Conservation (phyloP, 2,113 vertebrate genomes). For the Tachysurus vachellii region DNA sequence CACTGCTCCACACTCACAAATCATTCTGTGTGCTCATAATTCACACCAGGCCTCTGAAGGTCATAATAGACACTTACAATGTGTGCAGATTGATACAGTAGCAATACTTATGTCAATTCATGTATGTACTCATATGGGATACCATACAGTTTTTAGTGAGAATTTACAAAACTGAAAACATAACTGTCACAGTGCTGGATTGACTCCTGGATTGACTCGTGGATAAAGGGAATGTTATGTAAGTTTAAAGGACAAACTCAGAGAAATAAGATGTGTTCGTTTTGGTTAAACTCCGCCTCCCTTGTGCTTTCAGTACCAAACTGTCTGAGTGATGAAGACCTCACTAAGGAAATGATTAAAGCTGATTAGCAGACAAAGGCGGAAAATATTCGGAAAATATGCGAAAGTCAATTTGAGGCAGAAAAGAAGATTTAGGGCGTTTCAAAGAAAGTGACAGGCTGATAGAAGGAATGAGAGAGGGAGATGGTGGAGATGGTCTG, state of each 20-base stretch:
- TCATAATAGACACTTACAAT: too few species aligned
- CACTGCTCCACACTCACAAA: neutral
- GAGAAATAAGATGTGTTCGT: neutral
- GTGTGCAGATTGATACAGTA: too few species aligned
- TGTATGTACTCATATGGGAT: neutral
- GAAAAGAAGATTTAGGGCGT: neutral
- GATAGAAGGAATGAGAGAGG: constrained; percentile 26
- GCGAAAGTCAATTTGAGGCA: neutral
- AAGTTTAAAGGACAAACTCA: neutral
- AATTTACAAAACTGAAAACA: too few species aligned
- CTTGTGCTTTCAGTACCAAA: neutral
- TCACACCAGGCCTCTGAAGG: too few species aligned
- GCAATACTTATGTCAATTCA: neutral
- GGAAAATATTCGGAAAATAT: neutral
- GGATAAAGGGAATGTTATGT: too few species aligned
- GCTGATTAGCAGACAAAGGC: neutral
- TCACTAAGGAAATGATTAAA: neutral
- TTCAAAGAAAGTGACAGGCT: constrained; percentile 32
- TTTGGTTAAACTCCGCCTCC: neutral
- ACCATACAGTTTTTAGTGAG: neutral
- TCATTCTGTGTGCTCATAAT: too few species aligned
- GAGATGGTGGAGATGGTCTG: constrained; percentile 10
- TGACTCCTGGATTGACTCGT: too few species aligned
- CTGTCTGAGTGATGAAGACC: neutral
- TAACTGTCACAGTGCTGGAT: too few species aligned